Conservation (phyloP, 2,113 vertebrate genomes). For the Donacobius atricapilla region DNA sequence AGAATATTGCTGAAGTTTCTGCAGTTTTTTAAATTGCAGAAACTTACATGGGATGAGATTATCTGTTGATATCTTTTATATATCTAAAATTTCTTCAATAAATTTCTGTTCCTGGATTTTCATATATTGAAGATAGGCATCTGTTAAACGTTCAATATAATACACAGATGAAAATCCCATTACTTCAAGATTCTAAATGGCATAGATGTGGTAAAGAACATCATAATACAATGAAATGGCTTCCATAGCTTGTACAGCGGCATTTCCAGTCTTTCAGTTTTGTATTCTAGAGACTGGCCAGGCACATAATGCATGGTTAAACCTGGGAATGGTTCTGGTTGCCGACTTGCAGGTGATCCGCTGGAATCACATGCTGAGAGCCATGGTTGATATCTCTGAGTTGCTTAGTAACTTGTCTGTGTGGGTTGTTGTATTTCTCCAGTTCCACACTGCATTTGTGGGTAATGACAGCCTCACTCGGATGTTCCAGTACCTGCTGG, state of each 20-base stretch:
- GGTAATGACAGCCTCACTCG: fast-evolving
- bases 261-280: neutral
- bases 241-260: neutral
- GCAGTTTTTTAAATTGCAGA: neutral
- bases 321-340: neutral
- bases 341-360: fast-evolving
- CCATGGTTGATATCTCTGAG: neutral
- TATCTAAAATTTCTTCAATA: neutral
- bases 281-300: neutral
- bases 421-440: neutral
- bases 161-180: neutral
- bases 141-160: neutral
- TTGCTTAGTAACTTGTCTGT: neutral
- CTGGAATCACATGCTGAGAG: neutral
- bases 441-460: fast-evolving
- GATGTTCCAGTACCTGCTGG: neutral
- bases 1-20: neutral
- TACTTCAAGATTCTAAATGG: neutral
- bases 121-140: neutral
- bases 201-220: neutral
- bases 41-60: neutral
- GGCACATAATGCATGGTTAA: fast-evolving
- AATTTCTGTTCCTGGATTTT: neutral
- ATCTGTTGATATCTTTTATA: neutral
- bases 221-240: fast-evolving